A percentile compares a stretch with the other conserved stretches of the same genome.
These are phyloP conservation scores for Oreamnos americanus DNA, from an alignment of 2,113 vertebrate species.

Conservation along the genomic window DNA sequence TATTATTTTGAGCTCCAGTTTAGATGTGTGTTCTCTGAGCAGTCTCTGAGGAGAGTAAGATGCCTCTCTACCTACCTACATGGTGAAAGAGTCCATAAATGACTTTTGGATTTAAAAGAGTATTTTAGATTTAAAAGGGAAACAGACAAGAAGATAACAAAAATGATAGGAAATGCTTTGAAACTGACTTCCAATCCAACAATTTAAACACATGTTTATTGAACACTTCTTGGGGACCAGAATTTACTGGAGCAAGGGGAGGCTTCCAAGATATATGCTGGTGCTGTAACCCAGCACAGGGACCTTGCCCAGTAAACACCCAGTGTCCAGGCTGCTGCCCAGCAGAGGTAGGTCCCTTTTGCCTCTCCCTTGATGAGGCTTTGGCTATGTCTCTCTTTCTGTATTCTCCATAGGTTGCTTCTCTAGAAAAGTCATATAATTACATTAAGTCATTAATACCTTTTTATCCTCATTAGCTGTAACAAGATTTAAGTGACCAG, in stretches of 20 bases:
- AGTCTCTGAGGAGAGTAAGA: background rate
- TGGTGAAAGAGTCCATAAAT: background rate
- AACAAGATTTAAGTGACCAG: background rate
- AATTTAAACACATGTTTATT: constrained; percentile 3
- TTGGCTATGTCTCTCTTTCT: background rate
- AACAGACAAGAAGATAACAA: background rate
- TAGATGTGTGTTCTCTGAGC: background rate
- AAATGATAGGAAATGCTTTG: background rate
- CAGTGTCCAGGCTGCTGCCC: background rate
- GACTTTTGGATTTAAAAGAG: background rate
- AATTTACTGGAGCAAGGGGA: background rate
- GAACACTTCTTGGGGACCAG: background rate
- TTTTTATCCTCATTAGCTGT: background rate
- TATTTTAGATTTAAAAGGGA: constrained; percentile 1
- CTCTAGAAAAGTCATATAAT: background rate
- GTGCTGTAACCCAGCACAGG: background rate
- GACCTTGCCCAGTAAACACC: background rate
- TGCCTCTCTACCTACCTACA: background rate
- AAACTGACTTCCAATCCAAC: background rate
- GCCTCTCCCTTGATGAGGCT: rapidly evolving
- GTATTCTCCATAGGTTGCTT: background rate
- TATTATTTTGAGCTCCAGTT: background rate
- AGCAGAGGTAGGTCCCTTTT: background rate
- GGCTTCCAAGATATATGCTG: background rate
- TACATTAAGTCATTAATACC: background rate